Conservation (phyloP, 2,797 vertebrate genomes). For the Sebastes goodei region DNA sequence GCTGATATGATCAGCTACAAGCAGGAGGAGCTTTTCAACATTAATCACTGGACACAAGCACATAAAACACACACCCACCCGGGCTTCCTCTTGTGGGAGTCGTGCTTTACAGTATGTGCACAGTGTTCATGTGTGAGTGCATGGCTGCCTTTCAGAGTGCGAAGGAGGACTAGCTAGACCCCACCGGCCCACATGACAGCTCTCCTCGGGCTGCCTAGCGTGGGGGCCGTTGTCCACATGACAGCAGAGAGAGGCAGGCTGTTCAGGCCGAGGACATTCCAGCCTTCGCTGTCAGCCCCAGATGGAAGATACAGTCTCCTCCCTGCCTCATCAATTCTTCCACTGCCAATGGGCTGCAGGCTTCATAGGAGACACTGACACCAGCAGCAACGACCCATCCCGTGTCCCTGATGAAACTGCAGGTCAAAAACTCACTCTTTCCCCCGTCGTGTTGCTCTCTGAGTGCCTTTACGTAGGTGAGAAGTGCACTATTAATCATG, state of each 20-base stretch:
- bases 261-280: constrained; percentile 77
- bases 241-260: constrained; percentile 72
- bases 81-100: constrained; percentile 54
- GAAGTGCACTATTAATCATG: neutral
- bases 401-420: constrained; percentile 58
- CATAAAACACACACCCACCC: constrained; percentile 63
- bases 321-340: constrained; percentile 58
- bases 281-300: constrained; percentile 73
- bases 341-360: constrained; percentile 58
- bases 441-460: neutral
- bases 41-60: constrained; percentile 54
- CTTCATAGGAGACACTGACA: constrained; percentile 34
- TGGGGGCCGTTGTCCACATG: constrained; percentile 64
- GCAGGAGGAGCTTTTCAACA: constrained; percentile 69
- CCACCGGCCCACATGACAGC: constrained; percentile 59
- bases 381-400: constrained; percentile 37
- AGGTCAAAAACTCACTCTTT: constrained; percentile 36
- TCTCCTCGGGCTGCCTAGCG: constrained; percentile 61
- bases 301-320: constrained; percentile 74
- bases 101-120: constrained; percentile 24
- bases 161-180: constrained; percentile 30
- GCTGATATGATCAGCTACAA: constrained; percentile 51
- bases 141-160: constrained; percentile 46
- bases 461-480: neutral
- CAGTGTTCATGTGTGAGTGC: constrained; percentile 29